A percentile compares a stretch with the other conserved stretches of the same genome.
These are phyloP conservation scores for Cylindroiulus punctatus DNA, from an alignment of 2,888 invertebrate genomes.

Conservation along the genomic window DNA sequence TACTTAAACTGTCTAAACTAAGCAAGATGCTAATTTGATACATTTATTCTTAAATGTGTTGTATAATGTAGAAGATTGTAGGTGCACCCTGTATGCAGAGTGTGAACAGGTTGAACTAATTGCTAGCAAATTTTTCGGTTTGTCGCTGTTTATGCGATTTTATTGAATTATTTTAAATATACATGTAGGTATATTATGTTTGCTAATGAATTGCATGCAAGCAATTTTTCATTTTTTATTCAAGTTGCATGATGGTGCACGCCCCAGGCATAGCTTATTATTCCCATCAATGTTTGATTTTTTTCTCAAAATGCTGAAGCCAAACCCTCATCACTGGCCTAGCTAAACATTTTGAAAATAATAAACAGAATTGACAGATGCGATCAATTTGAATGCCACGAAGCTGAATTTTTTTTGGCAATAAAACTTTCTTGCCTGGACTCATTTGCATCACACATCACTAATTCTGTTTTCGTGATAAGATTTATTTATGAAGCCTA, in stretches of 20 bases:
- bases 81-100: no score
- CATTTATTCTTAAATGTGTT: no score
- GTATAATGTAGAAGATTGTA: no score
- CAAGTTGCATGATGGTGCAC: not conserved
- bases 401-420: not conserved
- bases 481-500: not conserved
- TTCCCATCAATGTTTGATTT: not conserved
- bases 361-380: not conserved
- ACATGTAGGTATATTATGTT: no score
- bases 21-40: no score
- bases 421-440: not conserved
- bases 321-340: not conserved
- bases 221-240: not conserved
- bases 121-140: no score
- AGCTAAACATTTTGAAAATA: not conserved
- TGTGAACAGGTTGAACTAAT: no score
- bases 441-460: conserved; percentile 19
- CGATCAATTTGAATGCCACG: not conserved
- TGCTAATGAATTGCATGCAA: not conserved
- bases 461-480: conserved; percentile 34
- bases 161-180: not conserved
- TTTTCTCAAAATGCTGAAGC: not conserved
- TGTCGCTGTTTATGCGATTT: no score
- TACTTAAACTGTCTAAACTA: no score
- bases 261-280: no score